Conservation (phyloP, 2,888 invertebrate species). For the Candidula unifasciata region DNA sequence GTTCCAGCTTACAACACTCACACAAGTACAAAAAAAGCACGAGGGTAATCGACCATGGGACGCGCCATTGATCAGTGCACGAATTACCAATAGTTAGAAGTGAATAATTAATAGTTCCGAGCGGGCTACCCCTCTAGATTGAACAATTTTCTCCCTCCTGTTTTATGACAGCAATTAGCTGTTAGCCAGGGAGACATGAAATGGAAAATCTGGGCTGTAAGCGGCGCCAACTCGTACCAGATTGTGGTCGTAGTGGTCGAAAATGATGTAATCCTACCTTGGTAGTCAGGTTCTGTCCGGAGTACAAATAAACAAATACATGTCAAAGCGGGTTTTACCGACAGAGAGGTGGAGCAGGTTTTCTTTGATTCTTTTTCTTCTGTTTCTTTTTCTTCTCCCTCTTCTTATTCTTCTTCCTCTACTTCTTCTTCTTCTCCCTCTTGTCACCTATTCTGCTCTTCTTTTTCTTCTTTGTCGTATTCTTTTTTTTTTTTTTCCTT, state of each 20-base stretch:
- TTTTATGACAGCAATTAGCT: slow-evolving; percentile 12
- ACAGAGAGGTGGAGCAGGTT: no score
- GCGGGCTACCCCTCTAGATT: not conserved
- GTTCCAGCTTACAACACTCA: not conserved
- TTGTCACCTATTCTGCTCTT: not conserved
- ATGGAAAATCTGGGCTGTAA: not conserved
- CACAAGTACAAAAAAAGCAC: not conserved
- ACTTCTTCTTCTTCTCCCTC: slow-evolving; percentile 1
- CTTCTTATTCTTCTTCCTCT: no score
- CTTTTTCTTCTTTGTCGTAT: not conserved
- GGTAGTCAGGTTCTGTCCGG: no score
- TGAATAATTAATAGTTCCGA: slow-evolving; percentile 25
- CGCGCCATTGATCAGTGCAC: not conserved
- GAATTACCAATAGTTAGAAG: slow-evolving; percentile 21
- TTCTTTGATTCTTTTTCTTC: not conserved
- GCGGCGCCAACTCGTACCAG: not conserved
- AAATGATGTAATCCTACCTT: not conserved
- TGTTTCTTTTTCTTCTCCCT: not conserved
- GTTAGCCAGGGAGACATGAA: not conserved
- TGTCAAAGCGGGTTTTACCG: no score
- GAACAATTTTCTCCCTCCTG: not conserved
- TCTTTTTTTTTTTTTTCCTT: not conserved
- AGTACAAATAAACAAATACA: no score
- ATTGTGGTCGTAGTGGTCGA: not conserved
- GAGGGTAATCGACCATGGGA: not conserved